These are phyloP conservation scores for Geococcyx californianus DNA, from an alignment of 2,113 vertebrate species.

Conservation along the genomic window DNA sequence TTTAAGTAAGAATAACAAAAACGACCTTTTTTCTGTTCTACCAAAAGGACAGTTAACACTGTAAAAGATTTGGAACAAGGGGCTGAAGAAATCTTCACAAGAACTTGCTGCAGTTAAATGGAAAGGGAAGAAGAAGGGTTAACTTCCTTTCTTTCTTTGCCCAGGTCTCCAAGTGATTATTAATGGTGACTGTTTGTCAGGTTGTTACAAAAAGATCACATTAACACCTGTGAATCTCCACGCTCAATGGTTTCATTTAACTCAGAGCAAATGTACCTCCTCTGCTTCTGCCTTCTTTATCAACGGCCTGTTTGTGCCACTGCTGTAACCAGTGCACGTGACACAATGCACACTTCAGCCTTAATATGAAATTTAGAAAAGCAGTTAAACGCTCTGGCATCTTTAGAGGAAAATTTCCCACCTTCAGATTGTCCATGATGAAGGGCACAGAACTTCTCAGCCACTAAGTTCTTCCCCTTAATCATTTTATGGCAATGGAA, in stretches of 20 bases:
- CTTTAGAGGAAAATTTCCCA: not conserved
- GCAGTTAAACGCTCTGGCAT: not conserved
- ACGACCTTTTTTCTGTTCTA: not conserved
- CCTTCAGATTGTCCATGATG: not conserved
- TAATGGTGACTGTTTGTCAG: not conserved
- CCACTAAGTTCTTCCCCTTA: not conserved
- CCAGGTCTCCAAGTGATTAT: not conserved
- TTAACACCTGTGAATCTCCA: not conserved
- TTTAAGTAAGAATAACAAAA: not conserved
- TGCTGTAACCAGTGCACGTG: not conserved
- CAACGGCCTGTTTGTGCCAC: not conserved
- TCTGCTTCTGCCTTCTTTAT: not conserved
- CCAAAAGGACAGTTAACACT: not conserved
- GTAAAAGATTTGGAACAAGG: not conserved
- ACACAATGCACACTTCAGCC: not conserved
- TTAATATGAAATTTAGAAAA: not conserved
- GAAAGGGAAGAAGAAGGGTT: not conserved
- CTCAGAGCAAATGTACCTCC: not conserved
- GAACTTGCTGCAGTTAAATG: not conserved
- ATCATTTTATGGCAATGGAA: constrained; percentile 24
- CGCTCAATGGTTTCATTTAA: not conserved
- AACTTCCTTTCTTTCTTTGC: not conserved
- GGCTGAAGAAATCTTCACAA: not conserved
- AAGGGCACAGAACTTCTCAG: not conserved
- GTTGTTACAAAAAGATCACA: not conserved